These are phyloP conservation scores for Lordiphosa andalusiaca DNA, from an alignment of 2,888 invertebrate species.

Conservation along the genomic window DNA sequence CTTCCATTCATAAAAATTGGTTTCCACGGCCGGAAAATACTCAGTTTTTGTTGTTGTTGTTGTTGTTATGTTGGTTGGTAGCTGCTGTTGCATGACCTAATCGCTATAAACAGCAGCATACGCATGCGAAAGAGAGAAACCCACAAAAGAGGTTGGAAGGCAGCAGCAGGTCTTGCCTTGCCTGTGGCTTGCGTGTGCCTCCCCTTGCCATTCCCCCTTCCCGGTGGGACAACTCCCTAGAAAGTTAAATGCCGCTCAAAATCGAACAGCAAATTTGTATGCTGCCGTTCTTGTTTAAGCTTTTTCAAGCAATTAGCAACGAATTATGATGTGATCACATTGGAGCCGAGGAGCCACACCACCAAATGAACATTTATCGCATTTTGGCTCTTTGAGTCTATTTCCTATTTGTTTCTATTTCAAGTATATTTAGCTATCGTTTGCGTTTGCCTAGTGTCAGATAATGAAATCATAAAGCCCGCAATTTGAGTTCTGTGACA, in stretches of 20 bases:
- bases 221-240: constrained; percentile 48
- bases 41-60: constrained; percentile 15
- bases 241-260: constrained; percentile 48
- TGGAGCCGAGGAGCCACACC: constrained; percentile 28
- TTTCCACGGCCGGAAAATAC: constrained; percentile 43
- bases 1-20: constrained; percentile 62
- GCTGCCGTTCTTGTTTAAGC: constrained; percentile 16
- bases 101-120: constrained; percentile 51
- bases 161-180: constrained; percentile 28
- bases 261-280: constrained; percentile 14
- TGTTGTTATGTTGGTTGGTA: constrained; percentile 29
- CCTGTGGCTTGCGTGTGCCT: constrained; percentile 27
- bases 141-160: constrained; percentile 28
- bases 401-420: constrained; percentile 7
- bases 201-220: constrained; percentile 8
- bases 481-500: constrained; percentile 52
- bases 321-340: constrained; percentile 23
- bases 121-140: constrained; percentile 43
- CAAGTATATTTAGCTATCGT: constrained; percentile 16
- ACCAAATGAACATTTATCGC: constrained; percentile 16
- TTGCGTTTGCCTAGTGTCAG: constrained; percentile 10
- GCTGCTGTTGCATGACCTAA: constrained; percentile 68
- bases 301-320: constrained; percentile 51
- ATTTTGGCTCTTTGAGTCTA: constrained; percentile 8
- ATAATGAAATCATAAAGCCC: constrained; percentile 47